phyloP scores from a whole-genome alignment of 2,888 invertebrate species.

The Clostera curtula region DNA sequence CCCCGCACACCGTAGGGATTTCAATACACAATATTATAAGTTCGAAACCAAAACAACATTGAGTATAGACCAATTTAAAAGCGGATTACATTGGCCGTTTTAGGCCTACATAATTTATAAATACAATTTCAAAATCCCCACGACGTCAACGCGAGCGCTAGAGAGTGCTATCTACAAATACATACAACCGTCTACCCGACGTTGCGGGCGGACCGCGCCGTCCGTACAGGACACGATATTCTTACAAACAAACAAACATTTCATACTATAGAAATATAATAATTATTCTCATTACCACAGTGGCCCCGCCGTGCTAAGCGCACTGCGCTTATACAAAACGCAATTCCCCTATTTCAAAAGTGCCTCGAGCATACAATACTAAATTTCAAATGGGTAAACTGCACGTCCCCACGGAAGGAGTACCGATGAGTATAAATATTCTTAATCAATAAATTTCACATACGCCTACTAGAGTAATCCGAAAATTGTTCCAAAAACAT shows the following conservation, averaged over 20 bases:
- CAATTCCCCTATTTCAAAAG: too few species aligned
- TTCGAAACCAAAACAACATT: too few species aligned
- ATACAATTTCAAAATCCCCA: constrained; percentile 20
- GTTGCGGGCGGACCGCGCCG: constrained; percentile 14
- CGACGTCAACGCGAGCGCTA: constrained; percentile 11
- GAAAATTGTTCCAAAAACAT: constrained; percentile 14
- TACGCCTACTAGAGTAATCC: too few species aligned
- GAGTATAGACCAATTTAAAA: not conserved
- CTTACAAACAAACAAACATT: constrained; percentile 20
- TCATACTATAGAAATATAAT: constrained; percentile 13
- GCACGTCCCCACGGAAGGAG: too few species aligned
- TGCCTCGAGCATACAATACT: too few species aligned
- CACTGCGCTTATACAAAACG: too few species aligned
- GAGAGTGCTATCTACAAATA: constrained; percentile 28
- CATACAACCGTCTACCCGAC: constrained; percentile 13
- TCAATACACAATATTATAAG: constrained; percentile 12
- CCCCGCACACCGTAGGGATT: constrained; percentile 12
- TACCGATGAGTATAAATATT: too few species aligned
- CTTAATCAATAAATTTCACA: too few species aligned
- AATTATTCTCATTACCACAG: constrained; percentile 11
- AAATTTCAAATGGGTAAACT: too few species aligned
- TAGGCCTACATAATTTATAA: too few species aligned
- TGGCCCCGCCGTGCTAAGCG: constrained; percentile 49
- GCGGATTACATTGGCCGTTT: not conserved
- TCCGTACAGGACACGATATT: constrained; percentile 26